Evolutionary conservation across 2,888 invertebrate species (phyloP), one percentile per base, ranked within the genome.

Genomic region (Auanema freiburgensis): DNA sequence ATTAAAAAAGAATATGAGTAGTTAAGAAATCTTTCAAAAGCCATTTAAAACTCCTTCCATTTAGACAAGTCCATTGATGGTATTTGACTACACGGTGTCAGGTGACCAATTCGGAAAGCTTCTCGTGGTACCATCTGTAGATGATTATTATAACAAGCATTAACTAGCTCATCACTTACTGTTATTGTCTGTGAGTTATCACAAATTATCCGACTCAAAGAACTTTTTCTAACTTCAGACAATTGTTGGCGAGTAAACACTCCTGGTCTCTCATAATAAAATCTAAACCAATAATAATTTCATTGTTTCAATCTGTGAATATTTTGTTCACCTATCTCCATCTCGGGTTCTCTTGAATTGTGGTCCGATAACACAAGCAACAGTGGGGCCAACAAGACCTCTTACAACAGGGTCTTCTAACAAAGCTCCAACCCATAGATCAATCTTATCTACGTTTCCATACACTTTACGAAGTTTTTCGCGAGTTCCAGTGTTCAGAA

Each of bases 201-300:
- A 81, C 95, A 96, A 62, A 92, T 85, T 0, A 93, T 85, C 84
- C 93, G 92, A 0, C 93, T 89, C 52, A 95, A 83, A 0, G 92
- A 93, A 1, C 89, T 88, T 84, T 93, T 93, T 0, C 92, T 89
- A 58, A 96, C 89, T 85, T 93, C 91, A 0, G 86, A 84, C 14
- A 94, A 85, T 88, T 96, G 94, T 12, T 76, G 79, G 54, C 74
- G 70, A 23, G 81, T 78, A 71, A 79, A 84, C 11, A 83, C 70
- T 50, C 83, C 84, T 14, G 81, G 77, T 64, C 86, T 86, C 71
- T 87, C 86, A 74, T 85, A 87, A 84, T 85, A 87, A 76, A 87
- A 86, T 71, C 86, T 81, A 55, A 52, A 74, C 23, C 1, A 25
- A 40, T 23, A 1, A 24, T 18, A 4, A 42, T 24, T 18, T n/a